phyloP scores from a whole-genome alignment of 2,888 invertebrate genomes.

The Drosophila atroscutellata region DNA sequence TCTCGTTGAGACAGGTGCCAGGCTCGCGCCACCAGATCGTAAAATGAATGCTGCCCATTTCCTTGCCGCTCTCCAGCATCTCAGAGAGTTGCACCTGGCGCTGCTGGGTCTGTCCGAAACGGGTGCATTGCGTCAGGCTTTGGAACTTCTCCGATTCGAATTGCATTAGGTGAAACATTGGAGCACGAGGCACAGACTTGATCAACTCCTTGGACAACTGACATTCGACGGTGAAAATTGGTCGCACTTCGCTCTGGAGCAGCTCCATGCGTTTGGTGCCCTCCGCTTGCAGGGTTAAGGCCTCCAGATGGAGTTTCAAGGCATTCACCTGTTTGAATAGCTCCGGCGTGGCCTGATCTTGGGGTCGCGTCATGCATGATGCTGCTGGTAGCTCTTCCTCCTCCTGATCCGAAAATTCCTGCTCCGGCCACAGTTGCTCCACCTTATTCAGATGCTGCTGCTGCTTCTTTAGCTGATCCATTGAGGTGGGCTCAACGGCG shows the following conservation, averaged over 20 bases:
- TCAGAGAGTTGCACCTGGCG: conserved; percentile 65
- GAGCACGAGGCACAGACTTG: conserved; percentile 66
- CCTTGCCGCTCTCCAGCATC: conserved; percentile 29
- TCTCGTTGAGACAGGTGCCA: conserved; percentile 81
- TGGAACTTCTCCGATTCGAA: conserved; percentile 83
- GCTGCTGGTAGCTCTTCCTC: conserved; percentile 37
- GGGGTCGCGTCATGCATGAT: not conserved
- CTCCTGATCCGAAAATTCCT: conserved; percentile 36
- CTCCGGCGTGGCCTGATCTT: conserved; percentile 53
- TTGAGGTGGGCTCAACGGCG: conserved; percentile 55
- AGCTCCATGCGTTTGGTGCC: conserved; percentile 82
- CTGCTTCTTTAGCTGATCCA: conserved; percentile 56
- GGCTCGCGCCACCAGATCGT: conserved; percentile 83
- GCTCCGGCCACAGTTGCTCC: conserved; percentile 50
- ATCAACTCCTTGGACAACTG: conserved; percentile 80
- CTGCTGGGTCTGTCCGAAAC: conserved; percentile 78
- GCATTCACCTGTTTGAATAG: conserved; percentile 72
- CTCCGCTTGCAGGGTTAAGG: conserved; percentile 80
- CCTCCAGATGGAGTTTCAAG: conserved; percentile 80
- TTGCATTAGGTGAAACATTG: conserved; percentile 82
- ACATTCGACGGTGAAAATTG: conserved; percentile 82
- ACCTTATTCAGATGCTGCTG: conserved; percentile 39
- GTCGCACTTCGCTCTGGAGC: conserved; percentile 78
- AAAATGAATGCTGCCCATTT: conserved; percentile 75
- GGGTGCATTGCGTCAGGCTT: conserved; percentile 82